Evolutionary conservation across 2,888 invertebrate species (phyloP), one percentile per base, ranked within the genome.

Genomic region (Muschampia plurimacula): DNA sequence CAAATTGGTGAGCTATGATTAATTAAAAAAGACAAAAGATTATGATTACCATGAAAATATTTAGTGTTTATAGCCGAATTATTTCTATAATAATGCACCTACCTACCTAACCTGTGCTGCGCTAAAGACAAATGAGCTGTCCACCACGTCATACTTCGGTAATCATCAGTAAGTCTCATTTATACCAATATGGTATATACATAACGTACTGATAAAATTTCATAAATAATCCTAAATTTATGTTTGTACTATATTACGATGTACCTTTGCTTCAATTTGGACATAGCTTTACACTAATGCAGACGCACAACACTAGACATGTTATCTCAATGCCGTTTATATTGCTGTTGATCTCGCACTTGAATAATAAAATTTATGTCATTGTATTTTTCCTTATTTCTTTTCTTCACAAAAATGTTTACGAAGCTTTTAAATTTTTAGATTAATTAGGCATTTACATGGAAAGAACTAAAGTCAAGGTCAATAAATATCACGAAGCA

Each of bases 401-500:
- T 46, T 0, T 13, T 46, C 12, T 13, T 46, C 46, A 13, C 12
- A 46, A 46, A 46, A 46, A 46, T 46, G 13, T 46, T 46, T 13
- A 46, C 10, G 13, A 46, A 49, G 13, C 13, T 64, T 46, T 64
- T 41, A 32, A 64, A 64, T 64, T 12, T 46, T 5, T 44, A n/a
- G 12, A 12, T 22, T 4, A 22, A 41, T 41, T 41, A 41, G 6
- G 22, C 22, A 4, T 2, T 41, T 41, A 9, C 41, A 41, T 41
- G 41, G 10, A 12, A 10, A 7, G 22, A n/a, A n/a, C 15, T 15
- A 5, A 55, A 36, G 52, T 66, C 39, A 55, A 66, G 66, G 66
- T 52, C 66, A 55, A 55, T 22, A 52, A 36, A 55, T 22, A 55
- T 55, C 66, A 52, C 66, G 52, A 55, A 15, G 52, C 52, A 55